Conservation (phyloP, 92 coral and sea anemone genomes). For the Paramuricea clavata region DNA sequence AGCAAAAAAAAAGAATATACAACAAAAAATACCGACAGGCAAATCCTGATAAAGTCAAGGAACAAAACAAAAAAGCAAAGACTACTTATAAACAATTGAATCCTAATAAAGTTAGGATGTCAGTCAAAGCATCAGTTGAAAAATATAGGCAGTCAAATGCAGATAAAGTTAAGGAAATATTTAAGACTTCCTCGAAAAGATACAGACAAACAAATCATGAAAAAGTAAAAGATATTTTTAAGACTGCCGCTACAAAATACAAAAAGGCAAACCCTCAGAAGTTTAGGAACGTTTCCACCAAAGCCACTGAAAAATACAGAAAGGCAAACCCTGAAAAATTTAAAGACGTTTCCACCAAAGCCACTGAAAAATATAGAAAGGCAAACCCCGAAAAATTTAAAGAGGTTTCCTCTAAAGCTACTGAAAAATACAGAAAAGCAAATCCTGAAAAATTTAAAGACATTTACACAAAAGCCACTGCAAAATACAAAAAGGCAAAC, state of each 20-base stretch:
- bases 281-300: not conserved
- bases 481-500: too few species aligned
- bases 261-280: not conserved
- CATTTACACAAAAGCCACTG: too few species aligned
- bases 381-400: not conserved
- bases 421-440: conserved; percentile 23
- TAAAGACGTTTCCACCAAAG: not conserved
- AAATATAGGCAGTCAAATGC: not conserved
- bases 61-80: not conserved
- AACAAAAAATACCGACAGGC: conserved; percentile 22
- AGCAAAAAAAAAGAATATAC: conserved; percentile 24
- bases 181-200: too few species aligned
- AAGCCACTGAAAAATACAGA: not conserved
- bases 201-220: not conserved
- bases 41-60: conserved; percentile 35
- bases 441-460: conserved; percentile 8
- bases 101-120: conserved; percentile 27
- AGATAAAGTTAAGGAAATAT: not conserved
- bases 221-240: conserved; percentile 2
- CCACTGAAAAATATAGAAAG: not conserved
- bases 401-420: not conserved
- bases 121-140: not conserved
- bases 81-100: conserved; percentile 30
- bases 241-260: not conserved
- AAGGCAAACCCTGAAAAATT: not conserved